Evolutionary conservation across 2,888 invertebrate genomes (phyloP).

Genomic region (Drosophila greeni): DNA sequence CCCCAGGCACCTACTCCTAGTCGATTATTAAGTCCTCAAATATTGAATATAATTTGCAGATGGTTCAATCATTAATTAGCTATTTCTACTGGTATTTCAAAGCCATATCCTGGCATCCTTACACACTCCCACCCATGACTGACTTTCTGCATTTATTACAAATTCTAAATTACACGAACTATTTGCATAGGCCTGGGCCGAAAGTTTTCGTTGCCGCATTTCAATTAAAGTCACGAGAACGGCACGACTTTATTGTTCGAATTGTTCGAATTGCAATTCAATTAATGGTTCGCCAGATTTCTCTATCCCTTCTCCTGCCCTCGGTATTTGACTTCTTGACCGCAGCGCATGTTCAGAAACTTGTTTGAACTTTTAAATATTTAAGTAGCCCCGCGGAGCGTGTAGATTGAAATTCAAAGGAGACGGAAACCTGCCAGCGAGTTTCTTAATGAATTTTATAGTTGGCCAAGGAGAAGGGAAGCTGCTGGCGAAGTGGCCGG

Average conservation of each 20-base stretch:
- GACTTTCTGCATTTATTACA: constrained; percentile 38
- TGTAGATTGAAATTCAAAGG: constrained; percentile 57
- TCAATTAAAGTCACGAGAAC: constrained; percentile 43
- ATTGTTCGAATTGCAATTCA: constrained; percentile 67
- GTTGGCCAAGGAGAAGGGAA: constrained; percentile 35
- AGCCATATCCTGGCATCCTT: background rate
- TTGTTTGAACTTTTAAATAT: constrained; percentile 64
- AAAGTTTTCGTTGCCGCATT: constrained; percentile 16
- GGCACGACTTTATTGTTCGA: constrained; percentile 28
- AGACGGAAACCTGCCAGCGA: constrained; percentile 34
- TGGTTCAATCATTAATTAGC: background rate
- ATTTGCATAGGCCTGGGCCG: constrained; percentile 29
- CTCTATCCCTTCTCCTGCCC: constrained; percentile 21
- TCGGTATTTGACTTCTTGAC: constrained; percentile 46
- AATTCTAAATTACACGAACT: constrained; percentile 22
- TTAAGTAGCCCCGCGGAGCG: constrained; percentile 61
- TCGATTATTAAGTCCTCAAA: background rate
- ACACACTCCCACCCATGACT: background rate
- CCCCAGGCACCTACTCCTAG: background rate
- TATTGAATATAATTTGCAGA: background rate
- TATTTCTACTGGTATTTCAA: background rate
- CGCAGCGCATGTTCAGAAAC: constrained; percentile 51
- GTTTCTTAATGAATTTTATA: constrained; percentile 68
- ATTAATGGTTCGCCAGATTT: constrained; percentile 29
- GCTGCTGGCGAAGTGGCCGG: background rate